Evolutionary conservation across 2,797 vertebrate genomes (phyloP).

Genomic region (Acipenser oxyrinchus): DNA sequence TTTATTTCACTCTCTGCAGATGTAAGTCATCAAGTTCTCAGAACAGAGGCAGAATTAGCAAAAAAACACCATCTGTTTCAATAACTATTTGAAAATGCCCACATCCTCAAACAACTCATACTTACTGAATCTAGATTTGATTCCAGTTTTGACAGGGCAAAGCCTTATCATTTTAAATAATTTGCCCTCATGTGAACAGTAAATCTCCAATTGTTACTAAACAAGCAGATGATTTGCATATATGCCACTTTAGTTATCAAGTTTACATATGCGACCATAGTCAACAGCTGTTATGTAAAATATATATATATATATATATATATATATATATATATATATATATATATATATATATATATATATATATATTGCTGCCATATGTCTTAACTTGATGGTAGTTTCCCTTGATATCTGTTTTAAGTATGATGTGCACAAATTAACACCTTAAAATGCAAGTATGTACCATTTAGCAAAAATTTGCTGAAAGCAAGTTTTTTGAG

Average conservation of each 20-base stretch:
- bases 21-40: constrained; percentile 75
- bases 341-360: constrained; percentile 22
- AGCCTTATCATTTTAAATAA: constrained; percentile 56
- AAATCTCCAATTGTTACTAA: constrained; percentile 70
- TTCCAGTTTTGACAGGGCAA: constrained; percentile 34
- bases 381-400: constrained; percentile 76
- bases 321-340: constrained; percentile 8
- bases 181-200: constrained; percentile 66
- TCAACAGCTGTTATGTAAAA: constrained; percentile 76
- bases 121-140: constrained; percentile 40
- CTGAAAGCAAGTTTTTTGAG: constrained; percentile 11
- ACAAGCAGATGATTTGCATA: constrained; percentile 74
- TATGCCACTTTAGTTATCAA: constrained; percentile 71
- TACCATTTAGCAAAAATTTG: constrained; percentile 13
- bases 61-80: constrained; percentile 82
- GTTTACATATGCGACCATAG: constrained; percentile 68
- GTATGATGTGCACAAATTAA: constrained; percentile 72
- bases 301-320: constrained; percentile 14
- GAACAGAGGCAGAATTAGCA: constrained; percentile 77
- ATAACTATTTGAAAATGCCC: constrained; percentile 71
- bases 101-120: constrained; percentile 58
- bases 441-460: constrained; percentile 68
- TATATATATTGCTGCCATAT: constrained; percentile 61
- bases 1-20: constrained; percentile 73
- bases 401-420: constrained; percentile 69